phyloP scores from a whole-genome alignment of 1,140 invertebrate species.

The Drosophila cardini region DNA sequence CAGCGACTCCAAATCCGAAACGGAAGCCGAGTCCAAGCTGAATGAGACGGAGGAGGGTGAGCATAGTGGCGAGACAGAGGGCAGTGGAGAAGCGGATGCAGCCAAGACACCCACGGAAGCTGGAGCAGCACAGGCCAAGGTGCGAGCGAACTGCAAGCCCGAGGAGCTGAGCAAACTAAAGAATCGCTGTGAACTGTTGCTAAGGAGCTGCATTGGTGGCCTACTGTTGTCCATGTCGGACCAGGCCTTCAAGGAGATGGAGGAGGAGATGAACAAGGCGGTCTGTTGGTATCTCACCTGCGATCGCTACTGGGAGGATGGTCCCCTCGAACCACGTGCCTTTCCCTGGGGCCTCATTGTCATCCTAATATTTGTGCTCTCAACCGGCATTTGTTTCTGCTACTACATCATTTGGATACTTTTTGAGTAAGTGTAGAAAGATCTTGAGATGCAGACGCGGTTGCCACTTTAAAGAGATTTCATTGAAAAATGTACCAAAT shows the following conservation, averaged over 20 bases:
- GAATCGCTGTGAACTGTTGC: conserved; percentile 88
- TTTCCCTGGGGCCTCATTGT: conserved; percentile 92
- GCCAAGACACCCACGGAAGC: conserved; percentile 38
- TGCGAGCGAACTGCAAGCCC: conserved; percentile 92
- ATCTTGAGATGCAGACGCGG: neutral
- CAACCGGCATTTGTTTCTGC: conserved; percentile 92
- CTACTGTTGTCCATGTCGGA: conserved; percentile 91
- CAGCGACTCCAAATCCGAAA: conserved; percentile 43
- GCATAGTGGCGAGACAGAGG: conserved; percentile 49
- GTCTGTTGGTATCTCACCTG: conserved; percentile 97
- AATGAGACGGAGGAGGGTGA: conserved; percentile 69
- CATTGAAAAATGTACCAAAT: too few relatives aligned
- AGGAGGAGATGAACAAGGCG: conserved; percentile 94
- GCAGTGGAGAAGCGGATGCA: conserved; percentile 55
- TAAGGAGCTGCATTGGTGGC: conserved; percentile 90
- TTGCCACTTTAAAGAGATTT: too few relatives aligned
- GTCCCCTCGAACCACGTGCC: conserved; percentile 89
- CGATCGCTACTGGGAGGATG: conserved; percentile 95
- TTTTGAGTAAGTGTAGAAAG: conserved; percentile 90
- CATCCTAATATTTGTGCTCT: conserved; percentile 90
- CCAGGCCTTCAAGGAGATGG: conserved; percentile 93
- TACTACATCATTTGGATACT: conserved; percentile 96
- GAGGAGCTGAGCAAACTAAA: conserved; percentile 91
- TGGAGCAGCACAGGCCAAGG: conserved; percentile 86
- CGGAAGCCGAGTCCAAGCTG: conserved; percentile 44